These are phyloP conservation scores for Coptodon bakossiorum DNA, from an alignment of 2,113 vertebrate species.

Conservation along the genomic window DNA sequence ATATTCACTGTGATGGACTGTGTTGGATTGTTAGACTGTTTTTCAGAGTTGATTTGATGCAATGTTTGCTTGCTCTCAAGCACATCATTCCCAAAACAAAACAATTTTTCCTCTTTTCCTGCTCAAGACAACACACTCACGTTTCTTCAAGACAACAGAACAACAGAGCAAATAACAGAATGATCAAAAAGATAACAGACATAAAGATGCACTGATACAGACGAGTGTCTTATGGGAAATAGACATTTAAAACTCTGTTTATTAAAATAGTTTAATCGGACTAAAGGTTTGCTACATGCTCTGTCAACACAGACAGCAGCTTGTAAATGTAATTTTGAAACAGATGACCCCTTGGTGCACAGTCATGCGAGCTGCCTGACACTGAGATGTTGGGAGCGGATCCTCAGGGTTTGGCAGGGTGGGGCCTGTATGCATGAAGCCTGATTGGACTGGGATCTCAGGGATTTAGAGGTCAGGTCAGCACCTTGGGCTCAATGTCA, in stretches of 20 bases:
- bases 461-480: not conserved
- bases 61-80: not conserved
- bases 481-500: not conserved
- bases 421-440: not conserved
- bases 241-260: not conserved
- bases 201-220: not conserved
- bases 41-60: not conserved
- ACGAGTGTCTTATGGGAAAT: not conserved
- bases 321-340: not conserved
- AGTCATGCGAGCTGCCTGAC: accelerated
- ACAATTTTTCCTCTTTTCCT: not conserved
- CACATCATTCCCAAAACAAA: not conserved
- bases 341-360: not conserved
- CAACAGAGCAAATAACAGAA: not conserved
- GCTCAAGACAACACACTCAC: accelerated
- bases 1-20: not conserved
- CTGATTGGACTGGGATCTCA: not conserved
- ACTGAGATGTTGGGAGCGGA: not conserved
- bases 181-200: not conserved
- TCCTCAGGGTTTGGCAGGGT: not conserved
- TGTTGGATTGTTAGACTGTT: not conserved
- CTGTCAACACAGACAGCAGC: not conserved
- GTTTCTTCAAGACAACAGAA: not conserved
- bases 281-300: not conserved
- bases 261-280: not conserved